Evolutionary conservation across 2,888 invertebrate genomes (phyloP).

Genomic region (Cheilosia grossa): DNA sequence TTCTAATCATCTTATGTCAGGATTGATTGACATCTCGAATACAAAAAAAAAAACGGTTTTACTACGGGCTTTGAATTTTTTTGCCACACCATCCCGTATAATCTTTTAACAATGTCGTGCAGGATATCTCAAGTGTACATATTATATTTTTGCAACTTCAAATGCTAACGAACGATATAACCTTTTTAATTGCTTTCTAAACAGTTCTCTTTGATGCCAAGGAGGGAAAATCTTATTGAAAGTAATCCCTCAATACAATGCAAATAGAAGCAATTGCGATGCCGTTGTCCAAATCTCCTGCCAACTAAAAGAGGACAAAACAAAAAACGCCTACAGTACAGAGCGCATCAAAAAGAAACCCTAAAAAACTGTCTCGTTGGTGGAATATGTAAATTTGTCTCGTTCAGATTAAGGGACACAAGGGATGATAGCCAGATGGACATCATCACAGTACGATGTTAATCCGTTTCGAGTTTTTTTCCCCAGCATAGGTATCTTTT

Average conservation of each 20-base stretch:
- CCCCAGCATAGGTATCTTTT: neutral
- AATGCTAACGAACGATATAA: conserved; percentile 48
- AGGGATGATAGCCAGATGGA: conserved; percentile 64
- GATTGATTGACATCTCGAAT: too few relatives aligned
- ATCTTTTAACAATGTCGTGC: too few relatives aligned
- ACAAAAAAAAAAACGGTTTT: too few relatives aligned
- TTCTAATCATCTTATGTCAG: too few relatives aligned
- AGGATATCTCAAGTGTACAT: too few relatives aligned
- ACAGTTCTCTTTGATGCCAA: conserved; percentile 48
- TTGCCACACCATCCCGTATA: too few relatives aligned
- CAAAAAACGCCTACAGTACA: conserved; percentile 30
- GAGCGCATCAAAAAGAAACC: conserved; percentile 13
- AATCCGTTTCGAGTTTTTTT: conserved; percentile 29
- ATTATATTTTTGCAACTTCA: neutral
- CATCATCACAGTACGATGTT: conserved; percentile 63
- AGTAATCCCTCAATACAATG: conserved; percentile 26
- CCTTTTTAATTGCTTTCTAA: conserved; percentile 58
- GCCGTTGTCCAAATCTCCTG: conserved; percentile 4
- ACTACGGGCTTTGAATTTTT: too few relatives aligned
- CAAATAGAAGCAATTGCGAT: conserved; percentile 22
- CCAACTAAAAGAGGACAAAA: neutral
- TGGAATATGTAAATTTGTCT: conserved; percentile 57
- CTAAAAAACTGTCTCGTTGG: conserved; percentile 40
- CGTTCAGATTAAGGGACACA: conserved; percentile 41
- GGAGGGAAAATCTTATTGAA: conserved; percentile 33